These are phyloP conservation scores for Elysia crispata DNA, from an alignment of 2,888 invertebrate genomes.

Conservation along the genomic window DNA sequence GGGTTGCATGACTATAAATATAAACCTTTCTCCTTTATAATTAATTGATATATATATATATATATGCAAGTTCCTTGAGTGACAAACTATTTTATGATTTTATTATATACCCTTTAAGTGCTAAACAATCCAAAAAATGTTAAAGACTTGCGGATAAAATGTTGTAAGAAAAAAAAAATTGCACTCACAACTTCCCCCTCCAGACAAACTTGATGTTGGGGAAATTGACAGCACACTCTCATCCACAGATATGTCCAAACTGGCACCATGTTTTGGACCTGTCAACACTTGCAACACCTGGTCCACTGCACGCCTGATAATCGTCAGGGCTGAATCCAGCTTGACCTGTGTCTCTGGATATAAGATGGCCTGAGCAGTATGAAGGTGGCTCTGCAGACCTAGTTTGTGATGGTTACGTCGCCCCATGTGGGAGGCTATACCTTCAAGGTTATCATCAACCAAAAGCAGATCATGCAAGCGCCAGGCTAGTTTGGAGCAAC, in stretches of 20 bases:
- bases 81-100: no score
- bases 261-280: background rate
- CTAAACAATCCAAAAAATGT: no score
- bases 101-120: no score
- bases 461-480: background rate
- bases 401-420: background rate
- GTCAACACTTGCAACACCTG: constrained; percentile 14
- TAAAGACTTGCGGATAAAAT: background rate
- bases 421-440: background rate
- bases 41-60: background rate
- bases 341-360: background rate
- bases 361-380: constrained; percentile 34
- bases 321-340: constrained; percentile 16
- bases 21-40: no score
- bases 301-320: constrained; percentile 36
- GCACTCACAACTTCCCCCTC: constrained; percentile 38
- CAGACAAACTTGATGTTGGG: constrained; percentile 25
- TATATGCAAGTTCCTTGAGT: background rate
- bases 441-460: background rate
- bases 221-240: no score
- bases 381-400: constrained; percentile 40
- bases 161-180: background rate
- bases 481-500: background rate
- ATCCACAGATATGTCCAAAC: constrained; percentile 38
- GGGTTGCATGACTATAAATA: background rate